These are phyloP conservation scores for Bryconaethiops microstoma DNA, from an alignment of 2,797 vertebrate genomes.

Conservation along the genomic window DNA sequence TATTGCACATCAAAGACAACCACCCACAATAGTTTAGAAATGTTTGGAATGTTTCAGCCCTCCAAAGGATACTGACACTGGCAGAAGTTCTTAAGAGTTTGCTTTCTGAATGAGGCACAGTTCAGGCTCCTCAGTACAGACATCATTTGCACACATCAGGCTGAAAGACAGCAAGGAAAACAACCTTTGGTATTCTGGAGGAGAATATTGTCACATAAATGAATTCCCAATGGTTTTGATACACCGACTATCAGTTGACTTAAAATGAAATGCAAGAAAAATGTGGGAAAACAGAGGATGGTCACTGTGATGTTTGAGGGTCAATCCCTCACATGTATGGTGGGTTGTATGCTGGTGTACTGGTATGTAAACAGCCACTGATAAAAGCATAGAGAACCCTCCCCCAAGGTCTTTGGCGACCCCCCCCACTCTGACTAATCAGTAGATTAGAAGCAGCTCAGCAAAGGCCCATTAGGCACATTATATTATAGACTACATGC, in stretches of 20 bases:
- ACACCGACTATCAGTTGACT: too few relatives aligned
- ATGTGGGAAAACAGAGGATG: not conserved
- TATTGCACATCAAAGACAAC: too few relatives aligned
- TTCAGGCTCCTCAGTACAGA: not conserved
- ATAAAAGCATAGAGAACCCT: conserved; percentile 19
- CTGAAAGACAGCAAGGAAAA: not conserved
- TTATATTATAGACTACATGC: not conserved
- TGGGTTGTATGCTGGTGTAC: conserved; percentile 21
- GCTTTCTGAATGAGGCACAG: not conserved
- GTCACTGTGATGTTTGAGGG: not conserved
- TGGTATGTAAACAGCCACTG: conserved; percentile 26
- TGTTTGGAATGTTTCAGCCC: too few relatives aligned
- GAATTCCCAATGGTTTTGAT: too few relatives aligned
- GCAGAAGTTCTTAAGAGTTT: not conserved
- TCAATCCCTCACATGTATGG: not conserved
- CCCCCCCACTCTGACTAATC: conserved; percentile 19
- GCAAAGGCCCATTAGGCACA: conserved; percentile 18
- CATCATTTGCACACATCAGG: not conserved
- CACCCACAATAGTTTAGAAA: too few relatives aligned
- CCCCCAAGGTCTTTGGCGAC: not conserved
- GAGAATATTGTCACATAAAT: too few relatives aligned
- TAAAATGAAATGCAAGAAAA: not conserved
- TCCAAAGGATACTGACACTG: too few relatives aligned
- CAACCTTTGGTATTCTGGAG: too few relatives aligned
- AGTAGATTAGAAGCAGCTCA: conserved; percentile 23